These are phyloP conservation scores for Pygoscelis antarcticus DNA, from an alignment of 2,113 vertebrate species.

Conservation along the genomic window DNA sequence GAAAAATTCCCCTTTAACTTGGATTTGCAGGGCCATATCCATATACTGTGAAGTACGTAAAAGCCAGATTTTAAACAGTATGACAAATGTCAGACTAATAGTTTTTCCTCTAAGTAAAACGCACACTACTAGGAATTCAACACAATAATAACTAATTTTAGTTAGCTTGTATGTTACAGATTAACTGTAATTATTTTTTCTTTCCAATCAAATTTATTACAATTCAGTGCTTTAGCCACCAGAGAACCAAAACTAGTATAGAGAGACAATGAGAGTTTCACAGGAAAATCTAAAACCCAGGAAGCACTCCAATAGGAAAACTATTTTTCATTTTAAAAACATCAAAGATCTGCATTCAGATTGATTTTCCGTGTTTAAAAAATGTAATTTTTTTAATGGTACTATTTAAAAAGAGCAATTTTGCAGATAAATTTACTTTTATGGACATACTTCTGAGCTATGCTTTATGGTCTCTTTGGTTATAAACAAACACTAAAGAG, in stretches of 20 bases:
- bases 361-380: neutral
- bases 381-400: fast-evolving
- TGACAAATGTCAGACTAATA: neutral
- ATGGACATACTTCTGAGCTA: neutral
- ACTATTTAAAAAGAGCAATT: neutral
- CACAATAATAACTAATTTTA: neutral
- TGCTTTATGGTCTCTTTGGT: neutral
- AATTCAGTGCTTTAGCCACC: neutral
- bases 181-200: neutral
- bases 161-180: neutral
- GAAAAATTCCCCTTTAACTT: neutral
- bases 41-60: neutral
- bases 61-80: neutral
- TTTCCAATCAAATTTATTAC: neutral
- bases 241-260: neutral
- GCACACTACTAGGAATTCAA: neutral
- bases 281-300: neutral
- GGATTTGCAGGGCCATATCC: neutral
- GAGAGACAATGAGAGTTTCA: neutral
- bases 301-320: neutral
- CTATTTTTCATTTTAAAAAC: neutral
- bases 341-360: neutral
- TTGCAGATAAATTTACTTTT: neutral
- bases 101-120: neutral
- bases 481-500: neutral